Percentiles rank a stretch among this genome's conserved stretches.
phyloP scores from a whole-genome alignment of 2,113 vertebrate species.

The Scortum barcoo region DNA sequence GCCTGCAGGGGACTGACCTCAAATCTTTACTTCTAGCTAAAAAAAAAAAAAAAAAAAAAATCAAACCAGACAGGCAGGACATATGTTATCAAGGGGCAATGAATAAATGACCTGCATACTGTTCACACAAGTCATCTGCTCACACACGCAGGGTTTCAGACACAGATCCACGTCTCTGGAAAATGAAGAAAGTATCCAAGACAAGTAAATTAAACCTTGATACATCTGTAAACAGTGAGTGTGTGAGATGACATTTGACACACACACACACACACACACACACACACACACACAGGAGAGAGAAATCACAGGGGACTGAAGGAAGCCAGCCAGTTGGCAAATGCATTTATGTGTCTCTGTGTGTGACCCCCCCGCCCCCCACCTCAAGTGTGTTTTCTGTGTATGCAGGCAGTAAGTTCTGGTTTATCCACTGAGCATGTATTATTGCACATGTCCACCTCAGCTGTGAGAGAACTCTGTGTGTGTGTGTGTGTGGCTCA shows the following conservation, averaged over 20 bases:
- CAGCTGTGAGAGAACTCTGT: conserved; percentile 10
- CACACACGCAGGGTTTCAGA: not conserved
- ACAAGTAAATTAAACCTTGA: conserved; percentile 3
- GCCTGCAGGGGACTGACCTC: conserved; percentile 50
- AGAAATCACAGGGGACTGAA: conserved; percentile 9
- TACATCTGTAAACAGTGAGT: not conserved
- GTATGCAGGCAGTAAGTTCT: conserved; percentile 22
- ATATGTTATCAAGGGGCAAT: conserved; percentile 27
- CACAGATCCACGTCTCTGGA: conserved; percentile 1
- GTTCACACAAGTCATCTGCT: conserved; percentile 27
- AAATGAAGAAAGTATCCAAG: conserved; percentile 19
- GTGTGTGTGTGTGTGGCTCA: conserved; percentile 5
- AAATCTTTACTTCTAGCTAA: conserved; percentile 40
- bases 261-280: conserved; percentile 37
- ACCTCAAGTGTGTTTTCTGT: conserved; percentile 15
- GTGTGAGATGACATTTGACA: conserved; percentile 45
- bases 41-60: too few relatives aligned
- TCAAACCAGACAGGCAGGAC: conserved; percentile 11
- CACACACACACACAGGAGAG: conserved; percentile 14
- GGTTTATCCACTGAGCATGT: conserved; percentile 47
- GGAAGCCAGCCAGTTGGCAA: conserved; percentile 10
- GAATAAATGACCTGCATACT: conserved; percentile 45
- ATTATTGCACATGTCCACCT: conserved; percentile 57
- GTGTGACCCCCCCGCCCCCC: too few relatives aligned
- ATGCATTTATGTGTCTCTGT: not conserved